Evolutionary conservation across 1,140 invertebrate genomes (phyloP), one percentile per base, ranked within the genome.

Genomic region (Anagrus nilaparvatae): DNA sequence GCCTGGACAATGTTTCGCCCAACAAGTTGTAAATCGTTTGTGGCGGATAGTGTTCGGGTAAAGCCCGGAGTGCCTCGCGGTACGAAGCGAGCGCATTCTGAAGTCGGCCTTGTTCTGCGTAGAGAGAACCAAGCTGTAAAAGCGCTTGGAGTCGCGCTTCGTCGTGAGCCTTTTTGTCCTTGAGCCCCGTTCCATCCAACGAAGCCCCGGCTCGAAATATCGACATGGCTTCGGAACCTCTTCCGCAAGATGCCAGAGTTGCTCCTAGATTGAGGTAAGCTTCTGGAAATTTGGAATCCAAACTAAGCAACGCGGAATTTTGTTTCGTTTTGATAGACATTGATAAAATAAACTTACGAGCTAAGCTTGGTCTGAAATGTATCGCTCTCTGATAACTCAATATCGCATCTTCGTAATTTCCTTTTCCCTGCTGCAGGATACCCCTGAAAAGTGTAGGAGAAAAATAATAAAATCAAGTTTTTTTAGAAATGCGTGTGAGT

Each of bases 201-300:
- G 79, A 76, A 6, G 86, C 78, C 49, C 89, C 93, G 36, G 84
- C 75, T 18, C 80, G 70, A 34, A 95, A 79, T 31, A 88, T 80
- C 48, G 82, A 76, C 24, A 82, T 82, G 9, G 92, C 93, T 58
- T 94, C 88, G 33, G 82, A 75, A 48, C 80, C 78, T 32, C 83
- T 72, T 9, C 89, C 90, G 34, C 87, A 71, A 7, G 84, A 77
- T 48, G 86, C 82, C 46, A 93, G 72, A 17, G 91, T 82, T 46
- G 90, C 81, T 2, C 90, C 94, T 53, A 96, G 74, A 60, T 96
- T 97, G 43, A 97, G 78, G 68, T 97, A 90, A 28, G 93, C 94
- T 76, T 95, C 91, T 95, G 76, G 18, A 79, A 78, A 48, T 30
- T 30, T 10, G n/a, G 29, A 30, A 14, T 30, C 5, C 4, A 10